A percentile compares a stretch with the other conserved stretches of the same genome.
Conservation (phyloP, 2,797 vertebrate genomes). For the Melanogrammus aeglefinus region DNA sequence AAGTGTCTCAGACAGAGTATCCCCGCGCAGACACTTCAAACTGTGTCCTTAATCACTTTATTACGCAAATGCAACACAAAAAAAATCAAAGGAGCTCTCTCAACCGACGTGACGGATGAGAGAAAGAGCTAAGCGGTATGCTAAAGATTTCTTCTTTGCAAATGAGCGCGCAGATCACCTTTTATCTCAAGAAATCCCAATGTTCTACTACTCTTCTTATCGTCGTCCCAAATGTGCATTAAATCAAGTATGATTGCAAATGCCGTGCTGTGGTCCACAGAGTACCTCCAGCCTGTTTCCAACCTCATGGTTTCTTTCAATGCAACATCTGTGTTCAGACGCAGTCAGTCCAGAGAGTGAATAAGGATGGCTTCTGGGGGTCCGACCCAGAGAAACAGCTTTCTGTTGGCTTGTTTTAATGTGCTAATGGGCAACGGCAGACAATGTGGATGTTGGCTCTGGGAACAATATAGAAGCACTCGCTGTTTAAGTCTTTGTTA, state of each 20-base stretch:
- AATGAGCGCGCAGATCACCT: too few relatives aligned
- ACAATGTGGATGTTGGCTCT: too few relatives aligned
- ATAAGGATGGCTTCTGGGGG: neutral
- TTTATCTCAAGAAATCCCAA: too few relatives aligned
- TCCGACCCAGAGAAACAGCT: neutral
- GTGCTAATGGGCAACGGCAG: neutral
- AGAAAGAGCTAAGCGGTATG: too few relatives aligned
- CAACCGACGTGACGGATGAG: too few relatives aligned
- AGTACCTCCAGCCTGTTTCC: neutral
- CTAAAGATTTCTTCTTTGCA: too few relatives aligned
- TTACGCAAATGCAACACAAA: neutral
- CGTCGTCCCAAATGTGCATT: neutral
- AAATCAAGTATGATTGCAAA: neutral
- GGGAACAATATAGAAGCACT: neutral
- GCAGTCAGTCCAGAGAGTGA: neutral
- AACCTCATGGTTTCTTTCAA: neutral
- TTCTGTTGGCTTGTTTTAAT: neutral
- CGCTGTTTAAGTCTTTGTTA: neutral
- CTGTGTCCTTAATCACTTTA: neutral
- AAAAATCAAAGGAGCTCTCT: constrained; percentile 14
- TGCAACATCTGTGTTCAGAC: neutral
- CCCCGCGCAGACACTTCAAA: neutral
- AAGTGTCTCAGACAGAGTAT: neutral
- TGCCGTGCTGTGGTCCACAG: neutral
- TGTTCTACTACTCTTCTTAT: neutral